Conservation (phyloP, 2,113 vertebrate species). For the Pluvianellus socialis region DNA sequence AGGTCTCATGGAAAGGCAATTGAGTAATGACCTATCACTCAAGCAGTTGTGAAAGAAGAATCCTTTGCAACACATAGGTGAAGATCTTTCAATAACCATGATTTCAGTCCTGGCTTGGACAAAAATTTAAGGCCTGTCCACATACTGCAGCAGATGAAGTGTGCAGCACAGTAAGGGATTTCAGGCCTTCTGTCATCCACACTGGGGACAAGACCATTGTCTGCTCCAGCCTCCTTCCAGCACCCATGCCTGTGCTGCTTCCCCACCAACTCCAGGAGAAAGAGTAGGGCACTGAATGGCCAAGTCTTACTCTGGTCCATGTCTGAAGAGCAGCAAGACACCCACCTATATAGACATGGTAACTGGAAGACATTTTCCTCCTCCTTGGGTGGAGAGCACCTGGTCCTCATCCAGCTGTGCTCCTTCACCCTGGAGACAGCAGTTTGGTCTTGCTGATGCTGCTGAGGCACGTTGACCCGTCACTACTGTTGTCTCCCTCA, state of each 20-base stretch:
- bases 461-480: background rate
- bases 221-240: background rate
- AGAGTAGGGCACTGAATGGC: too few relatives aligned
- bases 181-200: background rate
- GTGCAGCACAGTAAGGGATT: background rate
- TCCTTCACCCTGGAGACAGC: background rate
- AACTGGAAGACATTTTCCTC: background rate
- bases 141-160: background rate
- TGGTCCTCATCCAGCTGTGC: background rate
- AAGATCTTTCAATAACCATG: background rate
- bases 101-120: background rate
- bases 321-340: background rate
- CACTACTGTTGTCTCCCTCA: background rate
- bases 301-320: background rate
- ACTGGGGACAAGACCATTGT: fast-evolving
- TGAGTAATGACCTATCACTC: slow-evolving; percentile 19
- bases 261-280: background rate
- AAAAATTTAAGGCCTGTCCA: background rate
- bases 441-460: background rate
- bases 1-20: background rate
- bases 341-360: background rate
- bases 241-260: fast-evolving
- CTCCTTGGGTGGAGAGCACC: background rate
- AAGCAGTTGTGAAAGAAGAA: background rate
- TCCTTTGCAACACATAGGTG: background rate